Conservation (phyloP, 2,113 vertebrate species). For the Colaptes auratus region DNA sequence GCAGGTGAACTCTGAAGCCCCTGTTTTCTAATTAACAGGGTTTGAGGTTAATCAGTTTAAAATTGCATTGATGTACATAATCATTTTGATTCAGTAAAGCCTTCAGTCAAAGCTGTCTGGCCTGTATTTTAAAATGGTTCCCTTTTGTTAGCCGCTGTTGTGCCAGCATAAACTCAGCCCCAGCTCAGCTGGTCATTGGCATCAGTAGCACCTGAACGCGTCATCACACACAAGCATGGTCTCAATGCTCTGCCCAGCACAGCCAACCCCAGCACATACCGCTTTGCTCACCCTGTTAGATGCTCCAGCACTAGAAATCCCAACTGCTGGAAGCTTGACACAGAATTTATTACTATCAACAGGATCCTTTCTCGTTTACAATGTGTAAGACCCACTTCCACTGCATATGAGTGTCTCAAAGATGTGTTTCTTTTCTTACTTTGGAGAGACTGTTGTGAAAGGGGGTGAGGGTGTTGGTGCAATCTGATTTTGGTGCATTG, state of each 20-base stretch:
- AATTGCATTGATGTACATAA: constrained; percentile 50
- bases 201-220: neutral
- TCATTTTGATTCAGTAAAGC: neutral
- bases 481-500: neutral
- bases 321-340: neutral
- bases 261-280: neutral
- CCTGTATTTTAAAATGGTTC: neutral
- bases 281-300: neutral
- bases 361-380: neutral
- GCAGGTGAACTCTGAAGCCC: neutral
- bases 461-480: neutral
- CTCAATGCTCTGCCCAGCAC: neutral
- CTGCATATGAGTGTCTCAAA: neutral
- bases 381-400: neutral
- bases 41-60: constrained; percentile 56
- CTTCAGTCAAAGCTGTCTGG: neutral
- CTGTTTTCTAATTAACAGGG: constrained; percentile 41
- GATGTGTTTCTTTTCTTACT: neutral
- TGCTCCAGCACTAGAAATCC: neutral
- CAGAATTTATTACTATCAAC: neutral
- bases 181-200: neutral
- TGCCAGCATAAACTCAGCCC: neutral
- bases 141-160: neutral
- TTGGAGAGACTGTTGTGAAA: neutral
- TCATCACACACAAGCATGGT: neutral